These are phyloP conservation scores for Dynastes tityus DNA, from an alignment of 2,888 invertebrate species.

Conservation along the genomic window DNA sequence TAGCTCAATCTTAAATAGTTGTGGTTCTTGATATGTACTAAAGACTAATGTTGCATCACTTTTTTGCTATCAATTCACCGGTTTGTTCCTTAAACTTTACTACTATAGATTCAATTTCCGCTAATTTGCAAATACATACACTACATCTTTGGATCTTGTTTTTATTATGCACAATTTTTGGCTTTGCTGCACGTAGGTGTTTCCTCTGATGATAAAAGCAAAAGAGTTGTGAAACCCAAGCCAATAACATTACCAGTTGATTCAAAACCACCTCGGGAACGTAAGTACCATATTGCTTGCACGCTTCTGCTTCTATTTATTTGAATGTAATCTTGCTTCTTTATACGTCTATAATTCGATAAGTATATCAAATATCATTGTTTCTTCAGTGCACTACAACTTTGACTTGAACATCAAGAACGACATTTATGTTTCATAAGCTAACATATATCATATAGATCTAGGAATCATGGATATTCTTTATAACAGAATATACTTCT, in stretches of 20 bases:
- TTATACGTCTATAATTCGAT: not conserved
- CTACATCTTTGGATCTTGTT: constrained; percentile 38
- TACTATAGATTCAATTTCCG: no score
- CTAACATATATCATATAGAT: no score
- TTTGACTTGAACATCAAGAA: no score
- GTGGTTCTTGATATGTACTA: no score
- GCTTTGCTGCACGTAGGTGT: constrained; percentile 66
- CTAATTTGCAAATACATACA: constrained; percentile 6
- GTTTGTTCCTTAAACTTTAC: no score
- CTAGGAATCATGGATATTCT: no score
- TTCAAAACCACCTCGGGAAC: constrained; percentile 76
- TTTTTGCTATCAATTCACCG: not conserved
- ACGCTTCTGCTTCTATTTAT: constrained; percentile 34
- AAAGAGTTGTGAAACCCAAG: constrained; percentile 74
- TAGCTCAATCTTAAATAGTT: no score
- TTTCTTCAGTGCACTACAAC: not conserved
- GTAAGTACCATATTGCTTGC: constrained; percentile 71
- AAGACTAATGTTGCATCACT: not conserved
- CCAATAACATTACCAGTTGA: constrained; percentile 80
- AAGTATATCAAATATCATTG: not conserved
- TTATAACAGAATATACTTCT: no score
- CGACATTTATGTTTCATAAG: no score
- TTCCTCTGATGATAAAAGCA: constrained; percentile 66
- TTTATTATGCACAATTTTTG: constrained; percentile 59
- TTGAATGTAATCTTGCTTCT: not conserved